Conservation (phyloP, 2,888 invertebrate genomes). For the Eulithis prunata region DNA sequence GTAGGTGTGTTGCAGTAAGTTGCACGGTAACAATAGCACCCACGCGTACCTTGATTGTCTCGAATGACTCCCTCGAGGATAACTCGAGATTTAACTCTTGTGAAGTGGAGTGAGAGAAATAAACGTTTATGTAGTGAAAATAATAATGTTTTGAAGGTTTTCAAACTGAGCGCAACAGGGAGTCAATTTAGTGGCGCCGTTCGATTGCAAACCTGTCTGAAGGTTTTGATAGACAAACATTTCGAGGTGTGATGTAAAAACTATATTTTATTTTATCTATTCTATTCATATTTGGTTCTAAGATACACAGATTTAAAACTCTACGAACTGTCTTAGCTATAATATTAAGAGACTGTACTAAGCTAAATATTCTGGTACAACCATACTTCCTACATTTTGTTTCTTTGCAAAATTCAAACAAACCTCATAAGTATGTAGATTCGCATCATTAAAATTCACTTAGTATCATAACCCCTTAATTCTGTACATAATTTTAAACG, state of each 20-base stretch:
- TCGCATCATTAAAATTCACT: slow-evolving; percentile 43
- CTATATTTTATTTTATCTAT: too few species aligned
- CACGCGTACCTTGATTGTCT: slow-evolving; percentile 64
- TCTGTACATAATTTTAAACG: slow-evolving; percentile 20
- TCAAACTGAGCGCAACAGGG: too few species aligned
- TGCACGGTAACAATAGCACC: slow-evolving; percentile 67
- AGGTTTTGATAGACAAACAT: too few species aligned
- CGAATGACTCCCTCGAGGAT: slow-evolving; percentile 58
- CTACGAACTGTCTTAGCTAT: too few species aligned
- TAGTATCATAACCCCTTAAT: slow-evolving; percentile 34
- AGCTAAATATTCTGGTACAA: background rate
- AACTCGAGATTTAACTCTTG: slow-evolving; percentile 55
- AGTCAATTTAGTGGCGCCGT: too few species aligned
- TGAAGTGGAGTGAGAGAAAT: slow-evolving; percentile 42
- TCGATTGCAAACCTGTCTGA: too few species aligned
- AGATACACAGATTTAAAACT: too few species aligned
- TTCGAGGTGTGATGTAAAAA: too few species aligned
- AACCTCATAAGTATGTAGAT: slow-evolving; percentile 14
- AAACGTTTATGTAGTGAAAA: slow-evolving; percentile 33
- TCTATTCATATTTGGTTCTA: too few species aligned
- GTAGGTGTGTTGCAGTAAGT: slow-evolving; percentile 66
- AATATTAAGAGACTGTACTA: too few species aligned
- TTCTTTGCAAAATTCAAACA: slow-evolving; percentile 3
- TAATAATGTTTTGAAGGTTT: too few species aligned
- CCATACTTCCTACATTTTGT: background rate